Evolutionary conservation across 2,888 invertebrate genomes (phyloP).

Genomic region (Apodemia mormo): DNA sequence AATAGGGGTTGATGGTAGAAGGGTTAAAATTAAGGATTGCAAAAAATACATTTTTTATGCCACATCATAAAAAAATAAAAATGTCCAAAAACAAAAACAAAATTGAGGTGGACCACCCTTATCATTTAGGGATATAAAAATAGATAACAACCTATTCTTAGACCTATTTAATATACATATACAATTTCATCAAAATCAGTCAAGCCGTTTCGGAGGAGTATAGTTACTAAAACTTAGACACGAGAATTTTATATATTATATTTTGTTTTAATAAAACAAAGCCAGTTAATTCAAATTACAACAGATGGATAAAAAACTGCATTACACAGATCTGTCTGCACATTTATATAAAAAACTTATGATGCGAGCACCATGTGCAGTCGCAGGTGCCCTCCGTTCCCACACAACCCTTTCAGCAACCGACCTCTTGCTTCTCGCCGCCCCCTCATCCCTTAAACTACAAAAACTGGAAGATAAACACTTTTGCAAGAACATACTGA

Average conservation of each 20-base stretch:
- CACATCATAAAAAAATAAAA: too few species aligned
- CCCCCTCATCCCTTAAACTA: conserved; percentile 55
- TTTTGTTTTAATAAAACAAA: conserved; percentile 23
- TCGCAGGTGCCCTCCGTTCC: conserved; percentile 82
- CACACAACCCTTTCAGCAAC: conserved; percentile 81
- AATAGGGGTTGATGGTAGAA: too few species aligned
- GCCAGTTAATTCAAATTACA: conserved; percentile 38
- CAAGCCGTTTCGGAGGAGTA: too few species aligned
- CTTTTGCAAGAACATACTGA: conserved; percentile 41
- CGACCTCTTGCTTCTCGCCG: conserved; percentile 58
- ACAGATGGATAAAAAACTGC: conserved; percentile 71
- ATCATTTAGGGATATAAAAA: too few species aligned
- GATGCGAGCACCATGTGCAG: conserved; percentile 77
- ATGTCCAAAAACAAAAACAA: too few species aligned
- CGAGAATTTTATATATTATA: not conserved
- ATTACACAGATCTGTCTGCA: conserved; percentile 72
- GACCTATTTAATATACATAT: too few species aligned
- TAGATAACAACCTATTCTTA: too few species aligned
- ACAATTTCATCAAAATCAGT: too few species aligned
- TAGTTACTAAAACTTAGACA: too few species aligned
- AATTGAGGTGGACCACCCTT: too few species aligned
- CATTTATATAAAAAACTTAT: conserved; percentile 72
- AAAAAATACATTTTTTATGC: too few species aligned
- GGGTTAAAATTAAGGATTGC: too few species aligned
- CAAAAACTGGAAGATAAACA: conserved; percentile 52